These are phyloP conservation scores for Gallinago paraguaiae DNA, from an alignment of 2,113 vertebrate species.

Conservation along the genomic window DNA sequence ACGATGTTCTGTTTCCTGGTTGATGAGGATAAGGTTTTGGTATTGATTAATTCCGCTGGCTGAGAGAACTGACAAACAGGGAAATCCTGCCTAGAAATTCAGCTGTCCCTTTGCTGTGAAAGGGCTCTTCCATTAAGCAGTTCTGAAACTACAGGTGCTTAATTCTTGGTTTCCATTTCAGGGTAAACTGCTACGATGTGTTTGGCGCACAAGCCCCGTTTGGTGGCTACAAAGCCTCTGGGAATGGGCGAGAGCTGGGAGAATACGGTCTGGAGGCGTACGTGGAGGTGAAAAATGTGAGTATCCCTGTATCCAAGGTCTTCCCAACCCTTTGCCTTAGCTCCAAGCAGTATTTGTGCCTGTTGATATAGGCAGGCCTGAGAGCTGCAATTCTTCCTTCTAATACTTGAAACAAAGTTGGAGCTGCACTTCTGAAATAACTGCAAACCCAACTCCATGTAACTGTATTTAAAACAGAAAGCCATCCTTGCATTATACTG, in stretches of 20 bases:
- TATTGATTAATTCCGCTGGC: not conserved
- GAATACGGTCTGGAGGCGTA: constrained; percentile 91
- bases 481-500: not conserved
- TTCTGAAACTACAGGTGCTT: not conserved
- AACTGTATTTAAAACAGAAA: not conserved
- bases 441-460: rapidly evolving
- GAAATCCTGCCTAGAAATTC: not conserved
- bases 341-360: not conserved
- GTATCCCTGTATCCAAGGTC: not conserved
- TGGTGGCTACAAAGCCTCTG: constrained; percentile 94
- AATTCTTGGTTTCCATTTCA: constrained; percentile 45
- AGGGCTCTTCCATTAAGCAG: not conserved
- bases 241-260: constrained; percentile 89
- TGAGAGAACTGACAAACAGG: not conserved
- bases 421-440: not conserved
- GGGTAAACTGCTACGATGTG: constrained; percentile 97
- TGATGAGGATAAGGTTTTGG: not conserved
- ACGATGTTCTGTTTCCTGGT: not conserved
- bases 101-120: rapidly evolving
- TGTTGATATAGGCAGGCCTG: not conserved
- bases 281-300: constrained; percentile 93
- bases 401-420: not conserved
- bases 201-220: constrained; percentile 92
- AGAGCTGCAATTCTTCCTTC: not conserved
- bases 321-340: not conserved